Base-by-base conservation (phyloP, 2,888 invertebrate species). In the Yponomeuta cagnagella region DNA sequence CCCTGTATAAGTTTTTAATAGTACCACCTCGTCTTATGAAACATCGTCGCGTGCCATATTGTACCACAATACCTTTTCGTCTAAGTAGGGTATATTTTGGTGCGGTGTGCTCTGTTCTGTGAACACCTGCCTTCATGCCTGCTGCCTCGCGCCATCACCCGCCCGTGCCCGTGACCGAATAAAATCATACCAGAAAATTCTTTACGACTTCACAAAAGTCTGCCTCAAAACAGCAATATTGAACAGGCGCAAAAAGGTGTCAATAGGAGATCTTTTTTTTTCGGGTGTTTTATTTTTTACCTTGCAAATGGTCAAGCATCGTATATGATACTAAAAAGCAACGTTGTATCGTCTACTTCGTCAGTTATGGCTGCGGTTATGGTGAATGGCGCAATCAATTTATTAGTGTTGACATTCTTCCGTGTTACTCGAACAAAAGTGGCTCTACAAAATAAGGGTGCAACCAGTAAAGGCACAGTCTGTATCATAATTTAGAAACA, bases 81-180 rank as follows among this genome's bases (percentile, higher is more conserved):
- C 67, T 43, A 43, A 66, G 43, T 67, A 67, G 52, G 52, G 58
- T 52, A 69, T n/a, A 48, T 69, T 37, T 33, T 69, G 33, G 65
- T 30, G 31, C 65, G 31, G 8, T 10, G 64, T 30, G 64, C 23
- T 64, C 65, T 31, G 12, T 64, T 30, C 64, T 65, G 65, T 65
- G 65, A 65, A 33, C 52, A 58, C 52, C 52, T 58, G 31, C 64
- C 64, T 30, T 23, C 64, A 6, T 10, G 64, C 30, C 12, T 23
- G 64, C 64, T 30, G 64, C 30, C 30, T 64, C 64, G 10, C 30
- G 30, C 64, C 69, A 71, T 70, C 72, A 69, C 71, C 68, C 72
- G 66, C 70, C 58, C 64, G 58, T 71, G 70, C 74, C 72, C 75
- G 75, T 75, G 74, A 74, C 74, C 43, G 43, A 43, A 43, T 43